phyloP scores from a whole-genome alignment of 2,113 vertebrate species.

The Pleuronectes platessa region DNA sequence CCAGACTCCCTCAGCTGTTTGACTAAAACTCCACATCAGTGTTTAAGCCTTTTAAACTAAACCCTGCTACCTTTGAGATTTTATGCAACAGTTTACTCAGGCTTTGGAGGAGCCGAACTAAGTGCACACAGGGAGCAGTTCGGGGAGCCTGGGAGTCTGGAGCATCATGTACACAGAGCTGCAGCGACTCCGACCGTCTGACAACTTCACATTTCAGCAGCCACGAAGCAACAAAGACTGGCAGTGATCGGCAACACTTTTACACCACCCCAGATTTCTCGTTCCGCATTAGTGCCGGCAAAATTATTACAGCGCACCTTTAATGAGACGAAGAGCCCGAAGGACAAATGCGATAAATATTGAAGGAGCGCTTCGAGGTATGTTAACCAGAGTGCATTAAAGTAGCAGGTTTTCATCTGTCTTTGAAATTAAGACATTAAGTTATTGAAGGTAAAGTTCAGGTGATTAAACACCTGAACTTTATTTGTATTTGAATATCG shows the following conservation, averaged over 20 bases:
- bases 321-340: background rate
- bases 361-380: background rate
- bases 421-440: background rate
- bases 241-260: conserved; percentile 3
- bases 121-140: background rate
- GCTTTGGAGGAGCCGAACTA: background rate
- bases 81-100: background rate
- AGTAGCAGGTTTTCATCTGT: background rate
- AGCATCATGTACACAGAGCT: background rate
- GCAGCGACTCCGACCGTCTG: background rate
- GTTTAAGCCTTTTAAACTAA: background rate
- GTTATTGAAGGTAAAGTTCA: background rate
- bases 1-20: background rate
- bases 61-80: background rate
- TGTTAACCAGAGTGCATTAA: background rate
- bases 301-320: background rate
- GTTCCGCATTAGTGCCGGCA: background rate
- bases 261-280: background rate
- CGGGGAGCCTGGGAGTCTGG: background rate
- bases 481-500: conserved; percentile 2
- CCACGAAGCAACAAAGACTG: conserved; percentile 1
- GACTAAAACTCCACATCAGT: background rate
- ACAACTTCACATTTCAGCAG: background rate
- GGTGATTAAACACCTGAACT: conserved; percentile 1
- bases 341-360: background rate